Conservation (phyloP, 1,140 invertebrate genomes). For the Andrena cerasifolii region DNA sequence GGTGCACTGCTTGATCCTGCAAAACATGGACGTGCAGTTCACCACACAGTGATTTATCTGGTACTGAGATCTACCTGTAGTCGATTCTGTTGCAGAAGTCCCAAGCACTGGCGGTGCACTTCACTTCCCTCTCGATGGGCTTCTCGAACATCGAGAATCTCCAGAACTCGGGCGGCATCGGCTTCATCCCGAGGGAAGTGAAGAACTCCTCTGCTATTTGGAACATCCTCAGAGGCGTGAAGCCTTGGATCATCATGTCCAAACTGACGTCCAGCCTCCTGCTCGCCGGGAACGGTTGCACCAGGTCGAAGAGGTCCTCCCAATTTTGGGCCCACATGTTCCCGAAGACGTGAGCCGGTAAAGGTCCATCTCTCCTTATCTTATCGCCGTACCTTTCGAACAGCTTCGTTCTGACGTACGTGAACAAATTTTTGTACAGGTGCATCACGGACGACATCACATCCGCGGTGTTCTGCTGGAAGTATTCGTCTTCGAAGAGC, state of each 20-base stretch:
- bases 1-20: conserved; percentile 95
- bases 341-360: conserved; percentile 90
- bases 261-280: conserved; percentile 89
- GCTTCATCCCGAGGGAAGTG: conserved; percentile 89
- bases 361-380: conserved; percentile 87
- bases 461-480: conserved; percentile 87
- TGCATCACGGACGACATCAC: conserved; percentile 89
- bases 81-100: conserved; percentile 93
- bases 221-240: conserved; percentile 89
- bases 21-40: conserved; percentile 51
- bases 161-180: conserved; percentile 92
- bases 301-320: conserved; percentile 90
- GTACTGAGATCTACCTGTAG: conserved; percentile 84
- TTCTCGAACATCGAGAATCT: conserved; percentile 88
- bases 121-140: conserved; percentile 87
- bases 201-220: conserved; percentile 92
- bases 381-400: conserved; percentile 86
- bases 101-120: conserved; percentile 94
- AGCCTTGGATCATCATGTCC: conserved; percentile 89
- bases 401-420: conserved; percentile 90
- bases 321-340: conserved; percentile 94
- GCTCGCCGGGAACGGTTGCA: conserved; percentile 89
- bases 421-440: conserved; percentile 93
- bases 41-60: neutral
- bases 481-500: conserved; percentile 87